phyloP scores from a whole-genome alignment of 2,797 vertebrate species.

The Sebastes taczanowskii region DNA sequence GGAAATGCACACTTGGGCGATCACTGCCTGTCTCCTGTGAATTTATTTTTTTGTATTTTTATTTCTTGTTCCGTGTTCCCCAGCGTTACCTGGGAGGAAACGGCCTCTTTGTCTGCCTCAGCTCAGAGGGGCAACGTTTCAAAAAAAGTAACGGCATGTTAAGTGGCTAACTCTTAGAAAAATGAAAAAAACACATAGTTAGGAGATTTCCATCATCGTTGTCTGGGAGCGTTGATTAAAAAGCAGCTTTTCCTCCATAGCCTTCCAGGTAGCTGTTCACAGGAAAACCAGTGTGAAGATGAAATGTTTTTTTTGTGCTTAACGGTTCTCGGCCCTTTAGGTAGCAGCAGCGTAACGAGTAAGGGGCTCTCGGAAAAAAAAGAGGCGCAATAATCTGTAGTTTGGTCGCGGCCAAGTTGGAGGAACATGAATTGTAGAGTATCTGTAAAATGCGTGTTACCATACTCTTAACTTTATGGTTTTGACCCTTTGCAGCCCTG shows the following conservation, averaged over 20 bases:
- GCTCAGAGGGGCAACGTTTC: slow-evolving; percentile 38
- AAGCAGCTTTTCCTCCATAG: slow-evolving; percentile 44
- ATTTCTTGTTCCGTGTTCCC: slow-evolving; percentile 48
- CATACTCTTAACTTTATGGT: slow-evolving; percentile 53
- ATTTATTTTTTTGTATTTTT: slow-evolving; percentile 24
- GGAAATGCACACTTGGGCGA: slow-evolving; percentile 68
- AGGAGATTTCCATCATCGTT: slow-evolving; percentile 40
- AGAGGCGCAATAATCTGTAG: slow-evolving; percentile 22
- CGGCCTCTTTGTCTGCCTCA: slow-evolving; percentile 40
- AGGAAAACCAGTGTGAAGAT: slow-evolving; percentile 14
- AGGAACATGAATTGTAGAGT: slow-evolving; percentile 48
- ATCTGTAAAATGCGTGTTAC: slow-evolving; percentile 47
- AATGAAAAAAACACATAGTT: slow-evolving; percentile 48
- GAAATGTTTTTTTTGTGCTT: slow-evolving; percentile 1
- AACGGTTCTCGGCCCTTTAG: slow-evolving; percentile 32
- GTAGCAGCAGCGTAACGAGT: slow-evolving; percentile 22
- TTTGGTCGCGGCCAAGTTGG: slow-evolving; percentile 15
- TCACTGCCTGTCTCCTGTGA: slow-evolving; percentile 76
- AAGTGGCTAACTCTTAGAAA: slow-evolving; percentile 72
- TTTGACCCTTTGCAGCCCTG: slow-evolving; percentile 66
- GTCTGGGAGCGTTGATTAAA: slow-evolving; percentile 33
- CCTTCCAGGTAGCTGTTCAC: slow-evolving; percentile 34
- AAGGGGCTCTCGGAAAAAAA: slow-evolving; percentile 4
- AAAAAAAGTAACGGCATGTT: slow-evolving; percentile 71
- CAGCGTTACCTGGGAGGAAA: slow-evolving; percentile 42